phyloP scores from a whole-genome alignment of 2,113 vertebrate species.

The Cavia aperea region DNA sequence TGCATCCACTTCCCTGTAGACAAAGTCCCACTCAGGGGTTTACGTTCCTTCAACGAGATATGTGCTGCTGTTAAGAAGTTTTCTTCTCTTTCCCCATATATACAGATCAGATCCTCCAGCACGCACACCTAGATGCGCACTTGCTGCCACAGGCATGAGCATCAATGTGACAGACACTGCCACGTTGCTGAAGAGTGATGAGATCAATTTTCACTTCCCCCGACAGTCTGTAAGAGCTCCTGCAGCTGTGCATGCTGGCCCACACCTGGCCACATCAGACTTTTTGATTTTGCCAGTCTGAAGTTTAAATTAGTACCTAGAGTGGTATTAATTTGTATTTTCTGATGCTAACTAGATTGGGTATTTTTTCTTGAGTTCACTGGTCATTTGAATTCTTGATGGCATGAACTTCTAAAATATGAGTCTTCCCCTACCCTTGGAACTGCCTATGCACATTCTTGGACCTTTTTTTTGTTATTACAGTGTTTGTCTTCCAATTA shows the following conservation, averaged over 20 bases:
- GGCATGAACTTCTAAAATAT: background rate
- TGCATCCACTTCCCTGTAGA: background rate
- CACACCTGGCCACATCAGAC: background rate
- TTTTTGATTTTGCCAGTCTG: background rate
- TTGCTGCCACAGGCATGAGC: background rate
- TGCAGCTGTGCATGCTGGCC: fast-evolving
- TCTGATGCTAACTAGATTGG: background rate
- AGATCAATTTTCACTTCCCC: background rate
- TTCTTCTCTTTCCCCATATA: background rate
- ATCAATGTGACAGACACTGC: background rate
- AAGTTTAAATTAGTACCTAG: background rate
- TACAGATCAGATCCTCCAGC: background rate
- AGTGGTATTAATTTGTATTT: background rate
- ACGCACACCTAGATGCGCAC: background rate
- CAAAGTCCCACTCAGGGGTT: background rate
- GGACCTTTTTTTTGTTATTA: too few relatives aligned
- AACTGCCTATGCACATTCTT: background rate
- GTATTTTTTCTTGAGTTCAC: background rate
- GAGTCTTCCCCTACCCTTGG: background rate
- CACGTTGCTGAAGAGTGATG: background rate
- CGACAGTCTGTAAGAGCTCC: background rate
- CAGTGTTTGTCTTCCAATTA: background rate
- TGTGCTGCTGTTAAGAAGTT: fast-evolving
- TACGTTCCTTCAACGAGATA: background rate
- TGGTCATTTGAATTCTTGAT: background rate